Conservation (phyloP, 1,140 invertebrate genomes). For the Microplitis mediator region DNA sequence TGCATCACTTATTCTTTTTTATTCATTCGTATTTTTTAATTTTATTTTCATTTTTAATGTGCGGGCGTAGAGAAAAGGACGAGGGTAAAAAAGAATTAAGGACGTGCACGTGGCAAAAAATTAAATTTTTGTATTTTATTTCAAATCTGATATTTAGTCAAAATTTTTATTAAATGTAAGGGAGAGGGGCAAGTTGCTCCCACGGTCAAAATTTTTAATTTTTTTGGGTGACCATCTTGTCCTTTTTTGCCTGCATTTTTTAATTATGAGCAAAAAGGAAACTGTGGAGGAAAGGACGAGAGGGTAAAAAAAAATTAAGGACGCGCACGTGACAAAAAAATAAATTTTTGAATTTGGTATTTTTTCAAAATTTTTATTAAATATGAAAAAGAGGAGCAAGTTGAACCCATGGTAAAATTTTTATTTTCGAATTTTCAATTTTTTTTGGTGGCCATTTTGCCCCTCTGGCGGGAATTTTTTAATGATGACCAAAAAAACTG, state of each 20-base stretch:
- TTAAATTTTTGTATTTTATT: background rate
- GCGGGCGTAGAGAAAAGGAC: slow-evolving; percentile 37
- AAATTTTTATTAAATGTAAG: too few species aligned
- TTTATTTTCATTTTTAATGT: slow-evolving; percentile 44
- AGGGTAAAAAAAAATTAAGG: background rate
- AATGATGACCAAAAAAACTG: background rate
- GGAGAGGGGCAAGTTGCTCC: too few species aligned
- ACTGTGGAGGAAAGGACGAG: slow-evolving; percentile 18
- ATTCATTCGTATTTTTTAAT: slow-evolving; percentile 22
- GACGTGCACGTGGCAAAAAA: slow-evolving; percentile 12
- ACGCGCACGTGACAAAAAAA: slow-evolving; percentile 13
- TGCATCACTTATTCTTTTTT: slow-evolving; percentile 36
- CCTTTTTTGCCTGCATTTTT: too few species aligned
- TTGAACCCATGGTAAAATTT: too few species aligned
- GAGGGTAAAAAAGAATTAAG: background rate
- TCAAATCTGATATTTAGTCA: too few species aligned
- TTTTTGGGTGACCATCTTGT: too few species aligned
- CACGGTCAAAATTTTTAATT: too few species aligned
- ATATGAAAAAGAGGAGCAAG: too few species aligned
- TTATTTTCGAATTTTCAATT: too few species aligned
- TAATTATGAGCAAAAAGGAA: background rate
- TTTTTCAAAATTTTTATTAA: too few species aligned
- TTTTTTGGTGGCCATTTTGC: too few species aligned
- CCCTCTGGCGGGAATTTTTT: too few species aligned
- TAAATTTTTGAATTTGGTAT: background rate